These are phyloP conservation scores for Melanotaenia nigrans DNA, from an alignment of 2,797 vertebrate species.

Conservation along the genomic window DNA sequence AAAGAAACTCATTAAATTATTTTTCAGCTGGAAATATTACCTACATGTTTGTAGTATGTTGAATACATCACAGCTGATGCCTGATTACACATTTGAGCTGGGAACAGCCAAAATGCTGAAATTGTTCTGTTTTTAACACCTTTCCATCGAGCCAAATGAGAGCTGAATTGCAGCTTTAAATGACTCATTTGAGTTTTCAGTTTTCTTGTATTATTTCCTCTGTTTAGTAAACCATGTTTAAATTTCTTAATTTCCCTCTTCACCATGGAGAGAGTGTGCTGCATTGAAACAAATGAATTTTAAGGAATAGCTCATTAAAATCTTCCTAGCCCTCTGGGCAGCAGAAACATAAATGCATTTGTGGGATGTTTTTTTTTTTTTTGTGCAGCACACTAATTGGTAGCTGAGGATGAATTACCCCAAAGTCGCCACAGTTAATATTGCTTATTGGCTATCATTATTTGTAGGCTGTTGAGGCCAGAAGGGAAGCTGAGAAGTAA, in stretches of 20 bases:
- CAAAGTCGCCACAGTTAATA: neutral
- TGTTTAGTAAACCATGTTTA: conserved; percentile 5
- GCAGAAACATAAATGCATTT: neutral
- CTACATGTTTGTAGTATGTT: no score
- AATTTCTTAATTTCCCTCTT: neutral
- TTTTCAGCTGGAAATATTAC: no score
- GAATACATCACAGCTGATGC: no score
- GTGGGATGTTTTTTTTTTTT: neutral
- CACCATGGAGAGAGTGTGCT: neutral
- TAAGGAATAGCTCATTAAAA: conserved; percentile 10
- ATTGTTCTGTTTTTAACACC: conserved; percentile 1
- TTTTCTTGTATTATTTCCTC: neutral
- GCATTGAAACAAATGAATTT: conserved; percentile 22
- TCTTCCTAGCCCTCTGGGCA: neutral
- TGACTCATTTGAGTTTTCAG: neutral
- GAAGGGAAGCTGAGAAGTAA: conserved; percentile 1
- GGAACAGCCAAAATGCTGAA: neutral
- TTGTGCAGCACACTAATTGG: conserved; percentile 1
- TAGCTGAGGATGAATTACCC: conserved; percentile 3
- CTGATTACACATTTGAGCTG: no score
- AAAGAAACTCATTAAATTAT: neutral
- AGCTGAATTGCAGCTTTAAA: neutral
- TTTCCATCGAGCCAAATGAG: neutral
- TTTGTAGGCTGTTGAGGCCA: neutral
- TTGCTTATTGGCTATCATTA: conserved; percentile 6